Evolutionary conservation across 2,888 invertebrate species (phyloP), one percentile per base, ranked within the genome.

Genomic region (Bugulina stolonifera): DNA sequence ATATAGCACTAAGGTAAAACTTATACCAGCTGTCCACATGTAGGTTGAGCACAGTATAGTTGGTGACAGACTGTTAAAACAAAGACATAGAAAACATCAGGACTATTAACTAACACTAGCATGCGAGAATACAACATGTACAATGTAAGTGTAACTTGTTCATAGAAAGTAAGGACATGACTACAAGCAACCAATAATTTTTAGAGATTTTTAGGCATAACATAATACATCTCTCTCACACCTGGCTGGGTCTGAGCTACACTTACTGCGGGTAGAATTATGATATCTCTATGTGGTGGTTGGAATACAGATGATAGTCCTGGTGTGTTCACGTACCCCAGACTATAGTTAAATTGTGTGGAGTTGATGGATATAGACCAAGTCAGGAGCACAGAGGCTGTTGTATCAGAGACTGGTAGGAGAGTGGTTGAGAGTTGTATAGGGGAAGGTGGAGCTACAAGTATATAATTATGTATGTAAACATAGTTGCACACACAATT

Each of bases 381-480:
- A n/a, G 57, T 57, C 10, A 57, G 57, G 5, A 57, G 25, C n/a
- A 57, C 57, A n/a, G 57, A 57, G 10, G 18, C 57, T 18, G 14
- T n/a, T 14, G n/a, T 57, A 57, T 57, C 25, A 57, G 57, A 14
- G 10, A 18, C 5, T 5, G 57, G 57, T 25, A 57, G 57, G 25
- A 5, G 23, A 25, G 25, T 5, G 23, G 57, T 25, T 5, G 14
- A 25, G 25, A 57, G 25, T 5, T 25, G 5, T 25, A 23, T 57
- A n/a, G 57, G 57, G 5, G 57, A n/a, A 5, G 57, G 57, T 18
- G 57, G 57, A 57, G 57, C 57, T 57, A 25, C 52, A 22, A 22
- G 22, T 10, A 52, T 52, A n/a, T n/a, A n/a, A n/a, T n/a, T n/a
- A n/a, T n/a, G n/a, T n/a, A n/a, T n/a, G n/a, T n/a, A n/a, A n/a